phyloP scores from a whole-genome alignment of 2,888 invertebrate genomes.

The Trichogramma dendrolimi region DNA sequence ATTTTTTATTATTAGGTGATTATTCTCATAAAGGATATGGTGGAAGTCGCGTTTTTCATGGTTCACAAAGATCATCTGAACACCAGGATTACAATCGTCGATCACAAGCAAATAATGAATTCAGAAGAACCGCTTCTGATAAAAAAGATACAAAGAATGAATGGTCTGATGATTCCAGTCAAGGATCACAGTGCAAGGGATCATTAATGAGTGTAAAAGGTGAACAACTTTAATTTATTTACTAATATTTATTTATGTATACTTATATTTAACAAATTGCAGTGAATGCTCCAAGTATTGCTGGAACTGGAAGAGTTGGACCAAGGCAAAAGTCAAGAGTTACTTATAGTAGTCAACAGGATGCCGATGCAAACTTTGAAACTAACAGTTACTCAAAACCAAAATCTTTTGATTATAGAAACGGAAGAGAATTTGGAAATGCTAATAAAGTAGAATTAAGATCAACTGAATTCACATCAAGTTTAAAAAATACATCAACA shows the following conservation, averaged over 20 bases:
- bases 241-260: background rate
- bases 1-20: constrained; percentile 32
- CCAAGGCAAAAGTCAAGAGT: constrained; percentile 48
- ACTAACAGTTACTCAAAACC: constrained; percentile 33
- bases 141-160: constrained; percentile 41
- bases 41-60: constrained; percentile 31
- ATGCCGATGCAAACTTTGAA: constrained; percentile 35
- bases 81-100: constrained; percentile 5
- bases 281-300: constrained; percentile 50
- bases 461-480: background rate
- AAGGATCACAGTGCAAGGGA: constrained; percentile 36
- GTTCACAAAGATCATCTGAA: constrained; percentile 22
- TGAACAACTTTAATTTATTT: constrained; percentile 17
- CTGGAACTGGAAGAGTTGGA: constrained; percentile 52
- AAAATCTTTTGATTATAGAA: constrained; percentile 42
- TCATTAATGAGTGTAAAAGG: constrained; percentile 48
- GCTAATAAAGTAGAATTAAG: background rate
- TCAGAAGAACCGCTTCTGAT: constrained; percentile 37
- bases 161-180: constrained; percentile 22
- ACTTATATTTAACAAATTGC: constrained; percentile 26
- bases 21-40: constrained; percentile 34
- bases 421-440: constrained; percentile 4
- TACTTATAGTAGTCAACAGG: constrained; percentile 45
- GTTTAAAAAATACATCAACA: constrained; percentile 26
- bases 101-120: constrained; percentile 33